Evolutionary conservation across 1,140 invertebrate genomes (phyloP), one percentile per base, ranked within the genome.

Genomic region (Apis dorsata): DNA sequence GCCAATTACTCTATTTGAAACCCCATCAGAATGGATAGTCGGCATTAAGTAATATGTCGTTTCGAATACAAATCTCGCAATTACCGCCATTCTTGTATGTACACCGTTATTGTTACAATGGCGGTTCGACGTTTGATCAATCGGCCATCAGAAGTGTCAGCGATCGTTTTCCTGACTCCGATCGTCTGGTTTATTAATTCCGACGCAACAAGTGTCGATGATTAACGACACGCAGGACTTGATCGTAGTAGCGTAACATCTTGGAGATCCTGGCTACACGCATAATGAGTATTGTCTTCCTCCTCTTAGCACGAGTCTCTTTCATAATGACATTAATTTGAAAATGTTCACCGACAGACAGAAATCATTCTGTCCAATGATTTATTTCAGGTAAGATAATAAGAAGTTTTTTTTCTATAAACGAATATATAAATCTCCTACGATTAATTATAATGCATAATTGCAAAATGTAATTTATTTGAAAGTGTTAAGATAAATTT

Each of bases 301-400:
- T 75, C 55, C 75, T 70, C 19, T 75, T 68, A 62, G 57, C 59
- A 57, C 77, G 21, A 21, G 62, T 21, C 57, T 51, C 57, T 87
- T 77, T 87, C 77, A 82, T n/a, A 86, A 87, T 21, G 19, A 65
- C 34, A 77, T 73, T 69, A 84, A 78, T 87, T 86, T 81, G 65
- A 83, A 84, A 85, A 86, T 87, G 69, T 78, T 84, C 84, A 87
- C 85, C 78, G 86, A 70, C 24, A 76, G 63, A 57, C 66, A 84
- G 80, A 34, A 34, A 44, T 44, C 34, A 86, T 80, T 73, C 86
- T 75, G 81, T 62, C 74, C 71, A 60, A 66, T 86, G 66, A 44
- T 44, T 44, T 44, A 44, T 44, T 7, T 44, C 34, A 34, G 34
- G 34, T 2, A 28, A 28, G 28, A 2, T 34, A 34, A 34, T 7